Percentiles rank a stretch among this genome's conserved stretches.
These are phyloP conservation scores for Dimorphilus gyrociliatus DNA, from an alignment of 2,888 invertebrate genomes.

Conservation along the genomic window DNA sequence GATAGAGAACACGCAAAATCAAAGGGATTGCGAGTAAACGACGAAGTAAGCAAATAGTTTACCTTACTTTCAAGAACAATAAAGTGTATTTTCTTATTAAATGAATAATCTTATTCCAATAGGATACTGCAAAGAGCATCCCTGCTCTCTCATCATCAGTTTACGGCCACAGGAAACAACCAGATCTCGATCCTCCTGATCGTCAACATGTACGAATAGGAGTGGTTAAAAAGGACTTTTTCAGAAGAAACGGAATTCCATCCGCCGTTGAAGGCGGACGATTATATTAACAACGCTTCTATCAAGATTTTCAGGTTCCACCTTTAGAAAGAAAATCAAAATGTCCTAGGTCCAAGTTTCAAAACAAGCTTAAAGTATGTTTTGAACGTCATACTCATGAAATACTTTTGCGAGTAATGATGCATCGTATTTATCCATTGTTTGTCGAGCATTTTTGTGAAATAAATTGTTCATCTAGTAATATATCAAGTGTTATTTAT, in stretches of 20 bases:
- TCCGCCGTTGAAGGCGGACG: too few relatives aligned
- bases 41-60: constrained; percentile 18
- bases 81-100: not conserved
- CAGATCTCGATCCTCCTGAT: constrained; percentile 20
- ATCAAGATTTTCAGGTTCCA: too few relatives aligned
- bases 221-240: constrained; percentile 29
- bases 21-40: constrained; percentile 25
- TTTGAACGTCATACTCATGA: too few relatives aligned
- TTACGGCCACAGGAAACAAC: constrained; percentile 26
- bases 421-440: too few relatives aligned
- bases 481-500: too few relatives aligned
- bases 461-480: too few relatives aligned
- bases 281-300: too few relatives aligned
- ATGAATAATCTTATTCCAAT: constrained; percentile 9
- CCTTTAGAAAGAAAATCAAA: too few relatives aligned
- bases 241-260: constrained; percentile 24
- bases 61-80: not conserved
- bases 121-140: constrained; percentile 28
- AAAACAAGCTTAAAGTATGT: too few relatives aligned
- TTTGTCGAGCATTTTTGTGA: too few relatives aligned
- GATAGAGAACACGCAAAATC: constrained; percentile 35
- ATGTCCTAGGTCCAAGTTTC: too few relatives aligned
- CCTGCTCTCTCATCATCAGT: constrained; percentile 28
- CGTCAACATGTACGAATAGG: constrained; percentile 30
- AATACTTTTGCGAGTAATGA: too few relatives aligned